Base-by-base conservation (phyloP, 2,888 invertebrate species). In the Saturnia japonica region DNA sequence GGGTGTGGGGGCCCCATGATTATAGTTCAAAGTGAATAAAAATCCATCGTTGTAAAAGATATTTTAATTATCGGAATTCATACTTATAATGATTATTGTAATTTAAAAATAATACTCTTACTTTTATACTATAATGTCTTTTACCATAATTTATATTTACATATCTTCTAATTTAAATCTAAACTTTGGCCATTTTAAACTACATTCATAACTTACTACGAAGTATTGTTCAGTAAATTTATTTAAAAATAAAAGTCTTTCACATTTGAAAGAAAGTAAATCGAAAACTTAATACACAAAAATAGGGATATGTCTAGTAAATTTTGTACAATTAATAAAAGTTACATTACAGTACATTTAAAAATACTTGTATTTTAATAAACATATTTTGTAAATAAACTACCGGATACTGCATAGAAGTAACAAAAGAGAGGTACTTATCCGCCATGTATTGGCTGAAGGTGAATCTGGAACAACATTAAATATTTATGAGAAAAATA, bases 331-430 rank as follows among this genome's bases (percentile, higher is more conserved):
- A 40, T 54, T 68, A 68, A 68, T 28, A 16, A 47, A 68, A 47
- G 51, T 68, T 54, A 14, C 28, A 28, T 47, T 19, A 54, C 54
- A 54, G 25, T 60, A 60, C 51, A 69, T 72, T 74, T 78, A 75
- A 70, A 71, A 62, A 34, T 16, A 57, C 81, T 84, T 85, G 82
- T 85, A 86, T 83, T 83, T 82, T 62, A 68, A 51, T 51, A 67
- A 60, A n/a, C 40, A 67, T 45, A 19, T 45, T 47, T 57, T 45
- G 47, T 68, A 67, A 51, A 68, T 47, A 76, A 88, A 91, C 92
- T 93, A 93, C 90, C 93, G 93, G 77, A 88, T 84, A 72, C 79
- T 86, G 77, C 88, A 88, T 69, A 91, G 80, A 74, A 92, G 79
- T 78, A 86, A 82, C 72, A 86, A 77, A 72, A 90, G 80, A 64